Conservation (phyloP, 2,888 invertebrate genomes). For the Oeneis ivallda region DNA sequence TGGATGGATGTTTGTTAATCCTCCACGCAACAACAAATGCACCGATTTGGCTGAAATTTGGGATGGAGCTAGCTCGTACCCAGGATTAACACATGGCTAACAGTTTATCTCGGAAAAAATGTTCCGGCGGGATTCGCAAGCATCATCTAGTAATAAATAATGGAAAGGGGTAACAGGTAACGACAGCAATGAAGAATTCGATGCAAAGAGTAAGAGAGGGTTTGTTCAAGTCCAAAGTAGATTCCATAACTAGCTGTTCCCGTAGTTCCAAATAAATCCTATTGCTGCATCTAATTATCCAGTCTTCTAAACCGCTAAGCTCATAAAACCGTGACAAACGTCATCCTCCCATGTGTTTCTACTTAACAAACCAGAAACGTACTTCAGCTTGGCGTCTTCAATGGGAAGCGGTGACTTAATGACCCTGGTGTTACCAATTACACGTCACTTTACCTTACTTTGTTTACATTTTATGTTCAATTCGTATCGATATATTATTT, state of each 20-base stretch:
- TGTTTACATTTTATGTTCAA: constrained; percentile 28
- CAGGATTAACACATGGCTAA: too few relatives aligned
- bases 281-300: constrained; percentile 17
- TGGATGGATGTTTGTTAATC: too few relatives aligned
- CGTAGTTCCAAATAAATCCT: not conserved
- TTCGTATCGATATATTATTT: constrained; percentile 24
- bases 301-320: constrained; percentile 3
- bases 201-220: too few relatives aligned
- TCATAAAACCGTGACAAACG: constrained; percentile 22
- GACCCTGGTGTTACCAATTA: constrained; percentile 40
- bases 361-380: constrained; percentile 35
- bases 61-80: too few relatives aligned
- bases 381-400: constrained; percentile 32
- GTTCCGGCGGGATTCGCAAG: too few relatives aligned
- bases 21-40: too few relatives aligned
- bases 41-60: too few relatives aligned
- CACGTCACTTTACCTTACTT: constrained; percentile 31
- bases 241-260: not conserved
- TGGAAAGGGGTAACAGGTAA: too few relatives aligned
- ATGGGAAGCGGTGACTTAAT: constrained; percentile 32
- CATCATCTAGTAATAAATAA: too few relatives aligned
- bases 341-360: constrained; percentile 38
- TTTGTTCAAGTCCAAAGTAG: too few relatives aligned
- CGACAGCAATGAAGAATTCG: too few relatives aligned
- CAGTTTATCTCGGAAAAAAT: too few relatives aligned